These are phyloP conservation scores for Eudyptes chrysolophus DNA, from an alignment of 2,113 vertebrate species.

Conservation along the genomic window DNA sequence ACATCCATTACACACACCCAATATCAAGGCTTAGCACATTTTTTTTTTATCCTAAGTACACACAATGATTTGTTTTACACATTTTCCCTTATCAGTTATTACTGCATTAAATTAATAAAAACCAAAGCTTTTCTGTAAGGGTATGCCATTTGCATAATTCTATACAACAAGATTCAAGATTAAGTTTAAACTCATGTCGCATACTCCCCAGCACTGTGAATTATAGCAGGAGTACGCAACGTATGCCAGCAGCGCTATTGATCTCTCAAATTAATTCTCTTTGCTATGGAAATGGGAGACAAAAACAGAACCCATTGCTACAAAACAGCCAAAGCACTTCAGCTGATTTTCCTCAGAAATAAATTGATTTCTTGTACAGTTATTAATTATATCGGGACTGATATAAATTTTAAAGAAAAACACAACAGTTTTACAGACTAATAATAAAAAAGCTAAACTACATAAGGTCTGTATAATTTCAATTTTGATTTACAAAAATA, in stretches of 20 bases:
- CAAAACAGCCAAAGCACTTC: background rate
- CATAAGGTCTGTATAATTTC: background rate
- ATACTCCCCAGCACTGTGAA: background rate
- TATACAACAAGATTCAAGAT: background rate
- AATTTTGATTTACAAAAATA: background rate
- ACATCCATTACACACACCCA: background rate
- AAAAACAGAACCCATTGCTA: background rate
- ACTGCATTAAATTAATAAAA: background rate
- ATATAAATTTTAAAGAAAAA: background rate
- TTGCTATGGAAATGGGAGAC: constrained; percentile 27
- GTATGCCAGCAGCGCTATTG: background rate
- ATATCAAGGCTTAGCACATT: background rate
- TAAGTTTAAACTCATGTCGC: background rate
- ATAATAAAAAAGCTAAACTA: background rate
- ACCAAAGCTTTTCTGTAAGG: background rate
- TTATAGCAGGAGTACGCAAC: background rate
- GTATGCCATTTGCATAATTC: background rate
- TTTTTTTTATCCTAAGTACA: background rate
- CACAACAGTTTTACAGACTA: background rate
- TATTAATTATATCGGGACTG: background rate
- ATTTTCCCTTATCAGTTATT: background rate
- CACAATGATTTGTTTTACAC: background rate
- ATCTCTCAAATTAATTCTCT: constrained; percentile 39
- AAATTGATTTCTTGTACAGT: background rate
- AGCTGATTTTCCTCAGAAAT: background rate